Conservation (phyloP, 1,140 invertebrate species). For the Drosophila rhopaloa region DNA sequence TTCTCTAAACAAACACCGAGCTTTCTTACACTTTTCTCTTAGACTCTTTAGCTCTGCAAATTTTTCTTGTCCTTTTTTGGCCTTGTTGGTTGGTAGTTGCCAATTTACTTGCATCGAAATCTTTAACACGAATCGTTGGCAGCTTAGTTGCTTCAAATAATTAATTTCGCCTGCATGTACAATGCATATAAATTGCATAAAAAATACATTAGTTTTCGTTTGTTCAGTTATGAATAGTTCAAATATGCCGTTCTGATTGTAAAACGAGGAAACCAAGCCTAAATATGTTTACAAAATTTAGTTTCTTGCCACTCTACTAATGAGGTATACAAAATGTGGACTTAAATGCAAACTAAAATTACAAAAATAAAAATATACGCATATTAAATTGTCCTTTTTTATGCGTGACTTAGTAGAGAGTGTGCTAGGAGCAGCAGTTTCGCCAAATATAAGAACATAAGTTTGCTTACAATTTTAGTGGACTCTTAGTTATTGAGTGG, state of each 20-base stretch:
- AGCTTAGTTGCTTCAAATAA: constrained; percentile 62
- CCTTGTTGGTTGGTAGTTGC: constrained; percentile 30
- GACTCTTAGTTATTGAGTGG: constrained; percentile 67
- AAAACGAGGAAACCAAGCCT: constrained; percentile 57
- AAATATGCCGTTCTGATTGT: constrained; percentile 26
- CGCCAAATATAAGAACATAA: constrained; percentile 59
- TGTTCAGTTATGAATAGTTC: constrained; percentile 36
- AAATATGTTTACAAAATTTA: constrained; percentile 63
- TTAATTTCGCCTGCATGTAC: constrained; percentile 48
- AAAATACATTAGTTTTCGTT: constrained; percentile 70
- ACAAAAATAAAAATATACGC: constrained; percentile 50
- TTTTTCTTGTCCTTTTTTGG: constrained; percentile 1
- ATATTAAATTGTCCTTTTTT: constrained; percentile 29
- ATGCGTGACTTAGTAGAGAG: constrained; percentile 33
- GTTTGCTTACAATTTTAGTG: constrained; percentile 71
- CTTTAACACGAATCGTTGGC: constrained; percentile 63
- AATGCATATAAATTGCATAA: constrained; percentile 72
- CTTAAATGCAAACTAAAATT: constrained; percentile 58
- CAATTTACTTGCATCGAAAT: constrained; percentile 44
- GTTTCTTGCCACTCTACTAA: constrained; percentile 75
- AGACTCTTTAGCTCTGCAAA: constrained; percentile 65
- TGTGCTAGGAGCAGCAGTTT: constrained; percentile 65
- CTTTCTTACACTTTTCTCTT: constrained; percentile 49
- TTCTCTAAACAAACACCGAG: constrained; percentile 43
- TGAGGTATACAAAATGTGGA: constrained; percentile 75